Evolutionary conservation across 2,113 vertebrate species (phyloP).

Genomic region (Illadopsis cleaveri): DNA sequence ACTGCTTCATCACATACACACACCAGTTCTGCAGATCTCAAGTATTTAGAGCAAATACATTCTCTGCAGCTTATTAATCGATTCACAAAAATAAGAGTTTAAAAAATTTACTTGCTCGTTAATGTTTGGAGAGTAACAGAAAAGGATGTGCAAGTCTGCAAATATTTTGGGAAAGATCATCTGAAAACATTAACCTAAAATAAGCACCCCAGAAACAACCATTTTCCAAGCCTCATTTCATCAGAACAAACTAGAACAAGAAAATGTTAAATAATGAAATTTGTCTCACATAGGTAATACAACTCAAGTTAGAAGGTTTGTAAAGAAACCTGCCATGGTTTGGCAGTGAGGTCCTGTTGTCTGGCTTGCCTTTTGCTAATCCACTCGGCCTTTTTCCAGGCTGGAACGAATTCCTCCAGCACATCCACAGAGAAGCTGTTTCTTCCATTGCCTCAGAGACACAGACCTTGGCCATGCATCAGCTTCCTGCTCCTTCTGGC

Average conservation of each 20-base stretch:
- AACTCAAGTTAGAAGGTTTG: neutral
- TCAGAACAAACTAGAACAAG: neutral
- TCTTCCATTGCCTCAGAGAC: neutral
- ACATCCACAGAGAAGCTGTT: neutral
- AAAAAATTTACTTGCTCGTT: neutral
- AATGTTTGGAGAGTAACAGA: neutral
- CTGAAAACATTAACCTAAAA: neutral
- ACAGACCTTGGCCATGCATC: neutral
- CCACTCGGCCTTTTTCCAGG: accelerated
- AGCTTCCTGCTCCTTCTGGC: neutral
- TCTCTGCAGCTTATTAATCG: neutral
- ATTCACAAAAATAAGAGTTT: neutral
- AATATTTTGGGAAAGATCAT: neutral
- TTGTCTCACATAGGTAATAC: neutral
- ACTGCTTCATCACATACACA: neutral
- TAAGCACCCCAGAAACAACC: neutral
- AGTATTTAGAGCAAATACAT: neutral
- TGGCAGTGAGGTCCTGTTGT: neutral
- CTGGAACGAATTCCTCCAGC: neutral
- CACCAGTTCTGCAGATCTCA: neutral
- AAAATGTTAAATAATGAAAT: neutral
- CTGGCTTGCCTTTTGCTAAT: neutral
- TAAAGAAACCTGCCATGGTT: neutral
- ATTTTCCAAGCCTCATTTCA: neutral
- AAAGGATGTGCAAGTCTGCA: neutral